phyloP scores from a whole-genome alignment of 1,140 invertebrate genomes.

The Penaeus vannamei region DNA sequence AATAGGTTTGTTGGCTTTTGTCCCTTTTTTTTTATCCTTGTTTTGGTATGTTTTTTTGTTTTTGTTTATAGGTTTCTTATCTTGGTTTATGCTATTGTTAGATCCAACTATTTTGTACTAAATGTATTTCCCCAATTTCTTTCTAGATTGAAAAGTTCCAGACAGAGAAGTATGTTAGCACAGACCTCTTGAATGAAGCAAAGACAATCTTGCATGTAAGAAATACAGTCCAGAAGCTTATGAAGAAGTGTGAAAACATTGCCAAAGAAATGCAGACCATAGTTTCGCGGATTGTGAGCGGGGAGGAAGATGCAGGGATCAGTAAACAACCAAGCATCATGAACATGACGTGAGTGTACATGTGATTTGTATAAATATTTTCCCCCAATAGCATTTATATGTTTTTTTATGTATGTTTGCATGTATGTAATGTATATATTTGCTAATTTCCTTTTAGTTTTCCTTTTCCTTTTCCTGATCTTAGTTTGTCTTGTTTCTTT shows the following conservation, averaged over 20 bases:
- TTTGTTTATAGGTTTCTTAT: too few relatives aligned
- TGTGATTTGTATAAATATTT: slow-evolving; percentile 2
- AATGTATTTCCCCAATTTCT: background rate
- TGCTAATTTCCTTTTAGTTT: too few relatives aligned
- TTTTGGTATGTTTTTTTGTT: too few relatives aligned
- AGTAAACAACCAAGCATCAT: slow-evolving; percentile 72
- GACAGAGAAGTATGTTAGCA: slow-evolving; percentile 70
- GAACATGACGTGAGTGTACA: slow-evolving; percentile 70
- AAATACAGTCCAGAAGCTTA: slow-evolving; percentile 72
- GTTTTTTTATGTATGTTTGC: too few relatives aligned
- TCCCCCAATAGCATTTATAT: too few relatives aligned
- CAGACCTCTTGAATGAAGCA: slow-evolving; percentile 72
- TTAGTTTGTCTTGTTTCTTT: background rate
- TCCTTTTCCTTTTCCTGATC: too few relatives aligned
- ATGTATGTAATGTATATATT: too few relatives aligned
- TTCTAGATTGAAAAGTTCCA: slow-evolving; percentile 71
- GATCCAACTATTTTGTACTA: background rate
- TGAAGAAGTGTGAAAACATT: slow-evolving; percentile 75
- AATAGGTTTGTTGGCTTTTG: too few relatives aligned
- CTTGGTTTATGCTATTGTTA: too few relatives aligned
- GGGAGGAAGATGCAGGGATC: slow-evolving; percentile 70
- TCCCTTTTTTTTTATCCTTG: too few relatives aligned
- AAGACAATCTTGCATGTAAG: slow-evolving; percentile 73
- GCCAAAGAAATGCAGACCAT: slow-evolving; percentile 72
- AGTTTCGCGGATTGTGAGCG: slow-evolving; percentile 71